phyloP scores from a whole-genome alignment of 2,888 invertebrate genomes.

The Caenorhabditis sp. region DNA sequence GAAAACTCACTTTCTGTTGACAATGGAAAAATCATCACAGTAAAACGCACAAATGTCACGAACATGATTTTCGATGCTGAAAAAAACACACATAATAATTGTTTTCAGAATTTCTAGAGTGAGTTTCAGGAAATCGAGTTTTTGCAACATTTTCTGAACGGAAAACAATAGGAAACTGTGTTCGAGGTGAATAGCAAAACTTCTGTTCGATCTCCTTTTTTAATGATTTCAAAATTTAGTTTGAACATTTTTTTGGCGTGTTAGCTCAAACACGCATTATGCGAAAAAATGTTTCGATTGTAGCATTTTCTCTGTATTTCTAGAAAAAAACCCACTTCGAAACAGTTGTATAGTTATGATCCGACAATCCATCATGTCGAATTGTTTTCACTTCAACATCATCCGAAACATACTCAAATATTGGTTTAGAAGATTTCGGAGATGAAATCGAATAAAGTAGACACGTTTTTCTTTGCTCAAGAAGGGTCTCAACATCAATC shows the following conservation, averaged over 20 bases:
- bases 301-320: too few relatives aligned
- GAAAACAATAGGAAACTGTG: too few relatives aligned
- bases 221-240: too few relatives aligned
- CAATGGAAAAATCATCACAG: slow-evolving; percentile 36
- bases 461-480: slow-evolving; percentile 38
- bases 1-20: slow-evolving; percentile 32
- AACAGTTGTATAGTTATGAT: slow-evolving; percentile 32
- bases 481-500: slow-evolving; percentile 30
- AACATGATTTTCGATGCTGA: slow-evolving; percentile 35
- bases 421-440: slow-evolving; percentile 34
- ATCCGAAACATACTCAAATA: slow-evolving; percentile 61
- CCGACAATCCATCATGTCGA: slow-evolving; percentile 27
- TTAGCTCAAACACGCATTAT: too few relatives aligned
- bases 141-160: too few relatives aligned
- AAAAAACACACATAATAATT: too few relatives aligned
- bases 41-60: slow-evolving; percentile 37
- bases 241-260: too few relatives aligned
- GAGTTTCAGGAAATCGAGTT: too few relatives aligned
- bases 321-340: slow-evolving; percentile 17
- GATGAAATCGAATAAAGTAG: slow-evolving; percentile 39
- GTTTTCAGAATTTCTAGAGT: too few relatives aligned
- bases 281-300: too few relatives aligned
- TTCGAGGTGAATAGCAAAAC: too few relatives aligned
- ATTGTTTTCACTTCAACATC: slow-evolving; percentile 60
- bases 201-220: too few relatives aligned